Evolutionary conservation across 2,888 invertebrate genomes (phyloP).

Genomic region (Netelia inedita): DNA sequence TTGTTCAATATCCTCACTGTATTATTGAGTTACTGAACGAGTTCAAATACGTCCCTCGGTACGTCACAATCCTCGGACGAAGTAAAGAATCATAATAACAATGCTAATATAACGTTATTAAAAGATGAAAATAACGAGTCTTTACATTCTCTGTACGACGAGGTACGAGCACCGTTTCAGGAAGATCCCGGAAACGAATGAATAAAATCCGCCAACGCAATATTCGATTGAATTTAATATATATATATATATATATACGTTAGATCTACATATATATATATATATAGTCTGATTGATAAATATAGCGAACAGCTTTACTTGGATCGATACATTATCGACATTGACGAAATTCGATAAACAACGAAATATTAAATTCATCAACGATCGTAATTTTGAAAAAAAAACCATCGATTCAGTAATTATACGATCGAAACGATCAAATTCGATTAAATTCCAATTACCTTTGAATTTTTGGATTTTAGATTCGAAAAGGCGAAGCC

Average conservation of each 20-base stretch:
- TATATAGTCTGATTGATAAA: neutral
- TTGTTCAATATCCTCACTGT: neutral
- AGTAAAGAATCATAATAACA: conserved; percentile 4
- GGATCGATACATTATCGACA: neutral
- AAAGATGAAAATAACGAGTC: neutral
- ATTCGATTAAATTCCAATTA: too few relatives aligned
- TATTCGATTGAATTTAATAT: neutral
- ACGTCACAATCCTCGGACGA: conserved; percentile 3
- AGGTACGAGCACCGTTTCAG: neutral
- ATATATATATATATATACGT: neutral
- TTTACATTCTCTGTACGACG: too few relatives aligned
- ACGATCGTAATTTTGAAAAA: too few relatives aligned
- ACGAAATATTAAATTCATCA: too few relatives aligned
- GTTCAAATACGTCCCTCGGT: conserved; percentile 13
- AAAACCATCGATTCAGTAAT: too few relatives aligned
- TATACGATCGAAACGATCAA: too few relatives aligned
- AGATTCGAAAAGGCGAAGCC: conserved; percentile 39
- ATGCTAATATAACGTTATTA: neutral
- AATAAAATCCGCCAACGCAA: neutral
- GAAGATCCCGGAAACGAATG: neutral
- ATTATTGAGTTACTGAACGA: neutral
- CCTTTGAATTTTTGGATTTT: neutral
- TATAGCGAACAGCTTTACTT: neutral
- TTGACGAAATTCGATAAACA: too few relatives aligned
- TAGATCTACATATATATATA: conserved; percentile 19